Percentiles rank a stretch among this genome's conserved stretches.
These are phyloP conservation scores for Leptestheria dahalacensis DNA, from an alignment of 1,140 invertebrate genomes.

Conservation along the genomic window DNA sequence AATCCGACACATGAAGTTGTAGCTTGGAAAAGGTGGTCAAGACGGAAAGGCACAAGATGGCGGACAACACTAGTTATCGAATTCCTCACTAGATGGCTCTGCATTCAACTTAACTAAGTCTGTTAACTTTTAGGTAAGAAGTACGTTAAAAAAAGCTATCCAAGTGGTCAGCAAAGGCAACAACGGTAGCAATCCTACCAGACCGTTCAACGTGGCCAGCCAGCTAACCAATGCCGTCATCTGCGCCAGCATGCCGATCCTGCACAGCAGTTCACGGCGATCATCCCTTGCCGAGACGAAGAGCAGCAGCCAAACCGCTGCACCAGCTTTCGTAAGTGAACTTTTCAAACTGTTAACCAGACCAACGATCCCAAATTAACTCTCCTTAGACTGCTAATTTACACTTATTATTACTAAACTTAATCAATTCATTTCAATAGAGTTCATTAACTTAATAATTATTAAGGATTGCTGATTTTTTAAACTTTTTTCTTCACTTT, in stretches of 20 bases:
- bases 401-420: too few relatives aligned
- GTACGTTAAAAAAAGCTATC: conserved; percentile 12
- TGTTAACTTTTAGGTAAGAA: background rate
- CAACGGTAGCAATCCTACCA: background rate
- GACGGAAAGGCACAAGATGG: too few relatives aligned
- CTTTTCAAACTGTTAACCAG: background rate
- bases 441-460: too few relatives aligned
- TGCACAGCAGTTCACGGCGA: background rate
- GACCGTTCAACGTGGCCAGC: conserved; percentile 3
- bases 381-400: background rate
- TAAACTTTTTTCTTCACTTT: too few relatives aligned
- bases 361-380: background rate
- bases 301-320: background rate
- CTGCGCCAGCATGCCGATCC: conserved; percentile 10
- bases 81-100: too few relatives aligned
- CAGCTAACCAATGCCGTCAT: conserved; percentile 9
- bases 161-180: conserved; percentile 2
- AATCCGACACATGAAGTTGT: too few relatives aligned
- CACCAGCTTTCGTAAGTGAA: background rate
- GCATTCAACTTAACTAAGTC: too few relatives aligned
- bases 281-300: background rate
- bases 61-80: too few relatives aligned
- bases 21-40: too few relatives aligned
- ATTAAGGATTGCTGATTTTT: too few relatives aligned
- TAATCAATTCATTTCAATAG: too few relatives aligned